A percentile compares a stretch with the other conserved stretches of the same genome.
phyloP scores from a whole-genome alignment of 2,797 vertebrate genomes.

The Diceros bicornis region DNA sequence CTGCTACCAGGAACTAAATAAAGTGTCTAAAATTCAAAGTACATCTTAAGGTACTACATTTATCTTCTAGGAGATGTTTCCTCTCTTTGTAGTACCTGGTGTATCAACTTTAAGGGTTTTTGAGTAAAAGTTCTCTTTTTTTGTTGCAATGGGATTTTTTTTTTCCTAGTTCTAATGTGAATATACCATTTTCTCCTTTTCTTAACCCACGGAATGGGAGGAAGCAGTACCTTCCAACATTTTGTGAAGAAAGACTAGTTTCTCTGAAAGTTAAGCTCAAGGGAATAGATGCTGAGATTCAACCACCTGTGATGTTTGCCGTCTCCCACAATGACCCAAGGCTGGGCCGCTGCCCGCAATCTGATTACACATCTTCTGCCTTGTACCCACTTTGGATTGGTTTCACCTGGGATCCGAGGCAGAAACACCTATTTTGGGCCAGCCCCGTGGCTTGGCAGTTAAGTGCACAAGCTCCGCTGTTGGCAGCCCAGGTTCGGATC shows the following conservation, averaged over 20 bases:
- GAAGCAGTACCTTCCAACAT: neutral
- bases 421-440: neutral
- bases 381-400: neutral
- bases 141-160: neutral
- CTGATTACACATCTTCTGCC: neutral
- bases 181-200: neutral
- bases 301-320: accelerated
- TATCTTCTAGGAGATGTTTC: neutral
- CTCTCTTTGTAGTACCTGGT: neutral
- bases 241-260: neutral
- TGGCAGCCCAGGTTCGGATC: too few relatives aligned
- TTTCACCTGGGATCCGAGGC: neutral
- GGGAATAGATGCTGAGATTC: neutral
- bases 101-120: neutral
- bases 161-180: neutral
- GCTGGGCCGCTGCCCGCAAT: accelerated
- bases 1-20: conserved; percentile 54
- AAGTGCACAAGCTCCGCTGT: too few relatives aligned
- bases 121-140: neutral
- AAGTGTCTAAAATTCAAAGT: neutral
- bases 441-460: too few relatives aligned
- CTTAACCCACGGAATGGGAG: neutral
- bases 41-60: neutral
- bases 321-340: neutral
- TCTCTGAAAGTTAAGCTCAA: neutral